Evolutionary conservation across 2,888 invertebrate species (phyloP).

Genomic region (Cerastis leucographa): DNA sequence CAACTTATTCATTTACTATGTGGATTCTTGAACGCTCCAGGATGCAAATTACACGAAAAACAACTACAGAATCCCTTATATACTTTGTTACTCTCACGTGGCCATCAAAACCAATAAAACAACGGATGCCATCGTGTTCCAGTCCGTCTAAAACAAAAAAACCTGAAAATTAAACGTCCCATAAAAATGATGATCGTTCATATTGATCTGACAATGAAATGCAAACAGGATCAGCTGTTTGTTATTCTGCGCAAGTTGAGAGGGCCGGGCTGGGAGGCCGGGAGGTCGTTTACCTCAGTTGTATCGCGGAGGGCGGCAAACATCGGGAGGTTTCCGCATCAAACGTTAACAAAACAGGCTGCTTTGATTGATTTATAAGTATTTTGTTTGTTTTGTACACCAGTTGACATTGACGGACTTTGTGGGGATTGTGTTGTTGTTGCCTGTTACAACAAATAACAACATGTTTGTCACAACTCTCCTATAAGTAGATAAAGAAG

Average conservation of each 20-base stretch:
- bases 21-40: neutral
- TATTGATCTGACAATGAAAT: constrained; percentile 58
- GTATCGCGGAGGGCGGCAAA: constrained; percentile 28
- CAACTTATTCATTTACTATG: neutral
- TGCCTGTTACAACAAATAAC: neutral
- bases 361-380: constrained; percentile 42
- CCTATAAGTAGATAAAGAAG: neutral
- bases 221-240: constrained; percentile 55
- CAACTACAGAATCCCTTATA: neutral
- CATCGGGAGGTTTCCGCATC: constrained; percentile 14
- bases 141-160: neutral
- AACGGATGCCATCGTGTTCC: neutral
- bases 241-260: constrained; percentile 56
- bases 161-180: constrained; percentile 8
- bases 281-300: constrained; percentile 57
- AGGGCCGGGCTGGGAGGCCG: constrained; percentile 32
- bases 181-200: constrained; percentile 33
- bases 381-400: constrained; percentile 5
- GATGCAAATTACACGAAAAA: neutral
- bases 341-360: constrained; percentile 40
- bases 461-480: neutral
- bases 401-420: constrained; percentile 1
- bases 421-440: neutral
- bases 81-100: too few relatives aligned
- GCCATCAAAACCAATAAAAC: neutral